Evolutionary conservation across 2,113 vertebrate genomes (phyloP), one percentile per base, ranked within the genome.

Genomic region (Sterrhoptilus dennistouni): DNA sequence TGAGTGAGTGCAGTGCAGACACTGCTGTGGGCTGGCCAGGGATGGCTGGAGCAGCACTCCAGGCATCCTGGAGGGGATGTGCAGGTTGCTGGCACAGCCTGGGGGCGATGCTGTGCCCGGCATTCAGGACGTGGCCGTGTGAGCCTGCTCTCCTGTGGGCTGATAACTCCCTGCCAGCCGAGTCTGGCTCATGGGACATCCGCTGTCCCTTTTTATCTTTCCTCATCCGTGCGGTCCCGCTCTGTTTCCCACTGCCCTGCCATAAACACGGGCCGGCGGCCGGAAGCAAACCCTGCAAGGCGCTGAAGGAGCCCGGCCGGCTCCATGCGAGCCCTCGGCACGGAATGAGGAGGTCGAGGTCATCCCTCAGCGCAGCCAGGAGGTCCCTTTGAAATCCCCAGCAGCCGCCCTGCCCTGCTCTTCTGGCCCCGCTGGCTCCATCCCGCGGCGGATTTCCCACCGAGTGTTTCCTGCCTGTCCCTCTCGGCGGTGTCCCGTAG

Each of bases 401-500:
- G 76, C 87, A 54, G 74, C 56, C 12, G 1, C 52, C 74, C 56
- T 86, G 54, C 74, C 50, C 36, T 12, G 83, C 36, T 56, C n/a
- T 5, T 44, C 8, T 9, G 53, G 75, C 49, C 70, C 45, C 3
- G 0, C 78, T 36, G 72, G 72, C 60, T 69, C 79, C 76, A 5
- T 61, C 60, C 75, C 18, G 0, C 77, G 10, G 89, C 59, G 8
- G 59, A 59, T 95, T 92, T 93, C 95, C 89, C 47, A 57, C 38
- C 5, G 2, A 35, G 63, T n/a, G 94, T 56, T 97, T 91, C 81
- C 93, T 96, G 86, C 44, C 81, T 11, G 4, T 70, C 49, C 45
- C 6, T 16, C 53, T 31, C 5, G 0, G 12, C 8, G 0, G 45
- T 0, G 23, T 45, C 36, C 72, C 44, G 0, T 21, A 1, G 64